Evolutionary conservation across 2,888 invertebrate genomes (phyloP), one percentile per base, ranked within the genome.

Genomic region (Scrobipalpa costella): DNA sequence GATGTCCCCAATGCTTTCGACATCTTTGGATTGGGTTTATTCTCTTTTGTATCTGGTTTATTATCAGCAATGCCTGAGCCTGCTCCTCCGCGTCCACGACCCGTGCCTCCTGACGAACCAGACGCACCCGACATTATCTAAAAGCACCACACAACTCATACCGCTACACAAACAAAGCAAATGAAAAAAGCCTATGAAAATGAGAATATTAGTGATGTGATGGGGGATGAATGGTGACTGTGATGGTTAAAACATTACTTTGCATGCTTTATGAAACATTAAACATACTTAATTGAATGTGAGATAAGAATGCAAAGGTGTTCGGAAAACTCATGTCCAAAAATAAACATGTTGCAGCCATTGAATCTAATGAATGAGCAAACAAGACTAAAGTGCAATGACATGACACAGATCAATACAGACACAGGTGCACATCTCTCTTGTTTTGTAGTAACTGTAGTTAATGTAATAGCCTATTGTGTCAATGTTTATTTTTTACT

Each of bases 1-100:
- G 98, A 98, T 55, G 98, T 98, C 68, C 97, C 97, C 65, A 98
- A 92, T 63, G 98, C 97, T 90, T 98, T 98, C 0, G 98, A 97
- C 95, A 98, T 98, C 92, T 97, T 98, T 64, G 96, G 96, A 88
- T 97, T 97, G 61, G 96, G 94, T 92, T 96, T 96, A 65, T 95
- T 93, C 85, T 97, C 96, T 86, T 96, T 96, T 69, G 94, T 92
- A 73, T 96, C 96, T 66, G 95, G 95, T 84, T 94, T 95, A 75
- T 93, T 94, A 73, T 95, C 95, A 66, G 94, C 93, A 69, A 94
- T 86, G 65, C 92, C 86, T 71, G 92, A 86, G 71, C 92, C 92
- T 34, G 93, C 93, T 67, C 94, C 92, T 66, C 95, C 95, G 82
- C 95, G 86, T 63, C 94, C 94, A 55, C 94, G 92, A 70, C 83